These are phyloP conservation scores for Frankliniella fusca DNA, from an alignment of 2,888 invertebrate genomes.

Conservation along the genomic window DNA sequence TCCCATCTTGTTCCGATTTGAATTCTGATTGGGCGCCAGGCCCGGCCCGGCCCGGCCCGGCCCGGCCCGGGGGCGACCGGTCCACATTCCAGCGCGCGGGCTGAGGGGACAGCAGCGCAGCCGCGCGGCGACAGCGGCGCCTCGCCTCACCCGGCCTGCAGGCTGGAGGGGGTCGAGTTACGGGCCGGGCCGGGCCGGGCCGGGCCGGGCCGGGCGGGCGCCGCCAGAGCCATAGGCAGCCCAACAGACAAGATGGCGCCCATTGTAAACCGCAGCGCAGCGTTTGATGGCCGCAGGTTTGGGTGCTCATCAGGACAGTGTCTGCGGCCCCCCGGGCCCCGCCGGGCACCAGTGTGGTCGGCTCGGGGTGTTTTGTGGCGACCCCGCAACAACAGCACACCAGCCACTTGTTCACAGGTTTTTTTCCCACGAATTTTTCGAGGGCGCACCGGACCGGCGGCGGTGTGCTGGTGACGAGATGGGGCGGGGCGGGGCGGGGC, in stretches of 20 bases:
- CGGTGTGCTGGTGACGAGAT: background rate
- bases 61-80: background rate
- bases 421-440: background rate
- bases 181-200: background rate
- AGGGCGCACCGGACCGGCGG: background rate
- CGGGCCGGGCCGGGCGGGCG: too few relatives aligned
- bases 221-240: too few relatives aligned
- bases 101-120: background rate
- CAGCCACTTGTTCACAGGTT: background rate
- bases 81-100: background rate
- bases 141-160: background rate
- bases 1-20: too few relatives aligned
- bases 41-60: background rate
- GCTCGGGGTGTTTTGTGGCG: background rate
- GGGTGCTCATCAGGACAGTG: background rate
- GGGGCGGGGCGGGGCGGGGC: background rate
- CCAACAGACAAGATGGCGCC: slow-evolving; percentile 22
- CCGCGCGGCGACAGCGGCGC: background rate
- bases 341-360: background rate
- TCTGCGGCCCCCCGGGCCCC: background rate
- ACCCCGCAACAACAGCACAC: background rate
- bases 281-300: background rate
- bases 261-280: slow-evolving; percentile 9
- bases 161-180: background rate
- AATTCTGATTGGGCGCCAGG: background rate